Percentiles rank a stretch among this genome's conserved stretches.
phyloP scores from a whole-genome alignment of 2,113 vertebrate genomes.

The Ageneiosus marmoratus region DNA sequence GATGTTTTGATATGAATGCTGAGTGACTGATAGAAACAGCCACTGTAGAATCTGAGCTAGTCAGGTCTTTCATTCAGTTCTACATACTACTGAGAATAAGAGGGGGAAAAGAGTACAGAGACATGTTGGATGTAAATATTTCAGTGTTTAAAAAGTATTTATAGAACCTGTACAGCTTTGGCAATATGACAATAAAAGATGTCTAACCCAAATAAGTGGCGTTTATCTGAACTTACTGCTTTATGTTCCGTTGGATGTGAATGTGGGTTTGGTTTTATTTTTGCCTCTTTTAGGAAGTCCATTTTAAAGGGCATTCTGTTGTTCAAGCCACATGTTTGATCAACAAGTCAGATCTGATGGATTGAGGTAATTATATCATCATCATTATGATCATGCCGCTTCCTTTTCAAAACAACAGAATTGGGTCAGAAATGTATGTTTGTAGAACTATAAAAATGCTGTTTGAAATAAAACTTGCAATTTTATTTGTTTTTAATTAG shows the following conservation, averaged over 20 bases:
- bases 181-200: slow-evolving; percentile 75
- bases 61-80: slow-evolving; percentile 26
- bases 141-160: slow-evolving; percentile 69
- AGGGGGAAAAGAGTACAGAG: slow-evolving; percentile 47
- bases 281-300: background rate
- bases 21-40: slow-evolving; percentile 42
- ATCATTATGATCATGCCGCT: background rate
- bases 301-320: background rate
- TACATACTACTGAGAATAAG: slow-evolving; percentile 34
- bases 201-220: slow-evolving; percentile 61
- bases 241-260: background rate
- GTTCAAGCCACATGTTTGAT: background rate
- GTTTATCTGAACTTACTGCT: background rate
- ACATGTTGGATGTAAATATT: slow-evolving; percentile 65
- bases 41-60: slow-evolving; percentile 25
- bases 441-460: background rate
- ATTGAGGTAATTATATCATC: background rate
- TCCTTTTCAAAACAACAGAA: background rate
- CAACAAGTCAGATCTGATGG: background rate
- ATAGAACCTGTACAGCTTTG: slow-evolving; percentile 77
- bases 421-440: background rate
- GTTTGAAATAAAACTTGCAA: too few species aligned
- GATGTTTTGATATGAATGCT: slow-evolving; percentile 38
- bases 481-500: background rate
- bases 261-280: background rate